These are phyloP conservation scores for Scophthalmus maximus DNA, from an alignment of 2,113 vertebrate species.

Conservation along the genomic window DNA sequence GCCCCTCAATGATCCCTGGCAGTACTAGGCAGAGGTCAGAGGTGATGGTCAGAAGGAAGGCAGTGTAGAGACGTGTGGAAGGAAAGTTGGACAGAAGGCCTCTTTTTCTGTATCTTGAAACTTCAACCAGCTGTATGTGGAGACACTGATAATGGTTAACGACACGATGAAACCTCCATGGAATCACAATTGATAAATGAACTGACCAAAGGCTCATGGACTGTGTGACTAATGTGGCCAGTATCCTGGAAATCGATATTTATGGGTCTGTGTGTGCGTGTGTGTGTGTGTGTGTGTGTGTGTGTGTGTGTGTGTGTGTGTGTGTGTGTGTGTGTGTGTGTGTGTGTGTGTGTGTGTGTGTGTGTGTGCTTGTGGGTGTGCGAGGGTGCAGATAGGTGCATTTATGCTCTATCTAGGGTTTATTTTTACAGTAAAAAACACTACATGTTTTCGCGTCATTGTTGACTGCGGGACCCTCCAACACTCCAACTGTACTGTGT, in stretches of 20 bases:
- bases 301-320: constrained; percentile 16
- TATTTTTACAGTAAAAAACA: constrained; percentile 66
- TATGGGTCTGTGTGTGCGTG: background rate
- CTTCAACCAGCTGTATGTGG: constrained; percentile 12
- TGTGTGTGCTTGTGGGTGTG: constrained; percentile 9
- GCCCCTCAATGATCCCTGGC: constrained; percentile 86
- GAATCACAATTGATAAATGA: constrained; percentile 19
- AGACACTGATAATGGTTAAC: constrained; percentile 20
- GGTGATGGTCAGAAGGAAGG: constrained; percentile 22
- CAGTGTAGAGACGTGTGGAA: constrained; percentile 29
- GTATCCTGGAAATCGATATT: constrained; percentile 52
- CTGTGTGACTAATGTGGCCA: constrained; percentile 60
- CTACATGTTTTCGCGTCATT: constrained; percentile 44
- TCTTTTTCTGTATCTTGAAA: constrained; percentile 16
- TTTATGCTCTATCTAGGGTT: constrained; percentile 12
- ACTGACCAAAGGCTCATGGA: constrained; percentile 23
- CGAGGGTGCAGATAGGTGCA: constrained; percentile 5
- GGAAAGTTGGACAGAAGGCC: constrained; percentile 29
- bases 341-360: background rate
- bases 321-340: background rate
- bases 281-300: background rate
- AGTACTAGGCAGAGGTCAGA: constrained; percentile 45
- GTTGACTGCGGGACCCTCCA: constrained; percentile 10
- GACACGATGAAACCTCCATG: constrained; percentile 32
- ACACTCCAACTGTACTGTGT: background rate